phyloP scores from a whole-genome alignment of 2,888 invertebrate species.

The Rhopalosiphum nymphaeae region DNA sequence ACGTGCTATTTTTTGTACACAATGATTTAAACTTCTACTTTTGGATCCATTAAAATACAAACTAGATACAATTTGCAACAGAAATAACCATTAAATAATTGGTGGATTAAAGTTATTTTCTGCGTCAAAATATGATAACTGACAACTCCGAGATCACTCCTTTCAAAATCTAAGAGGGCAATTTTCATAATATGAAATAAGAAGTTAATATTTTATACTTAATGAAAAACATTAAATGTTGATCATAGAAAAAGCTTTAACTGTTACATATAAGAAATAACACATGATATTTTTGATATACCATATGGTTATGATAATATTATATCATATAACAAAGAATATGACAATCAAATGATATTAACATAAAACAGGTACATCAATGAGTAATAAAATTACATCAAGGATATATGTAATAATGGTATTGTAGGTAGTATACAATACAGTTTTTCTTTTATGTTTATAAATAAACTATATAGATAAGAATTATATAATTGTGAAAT shows the following conservation, averaged over 20 bases:
- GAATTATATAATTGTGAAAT: neutral
- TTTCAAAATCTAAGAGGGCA: neutral
- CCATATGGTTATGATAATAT: neutral
- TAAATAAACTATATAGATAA: neutral
- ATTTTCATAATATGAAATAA: neutral
- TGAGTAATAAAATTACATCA: neutral
- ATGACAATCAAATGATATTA: slow-evolving; percentile 6
- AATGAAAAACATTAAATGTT: neutral
- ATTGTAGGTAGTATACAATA: neutral
- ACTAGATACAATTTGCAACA: neutral
- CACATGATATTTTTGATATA: neutral
- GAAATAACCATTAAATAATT: neutral
- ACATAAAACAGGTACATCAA: slow-evolving; percentile 5
- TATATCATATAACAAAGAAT: slow-evolving; percentile 3
- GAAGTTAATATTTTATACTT: neutral
- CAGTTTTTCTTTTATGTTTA: neutral
- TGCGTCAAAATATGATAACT: neutral
- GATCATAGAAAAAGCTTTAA: neutral
- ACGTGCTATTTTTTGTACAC: neutral
- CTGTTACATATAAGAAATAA: neutral
- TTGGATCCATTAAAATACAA: neutral
- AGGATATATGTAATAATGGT: neutral
- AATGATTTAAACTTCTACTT: neutral
- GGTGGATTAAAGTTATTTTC: neutral
- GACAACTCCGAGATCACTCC: neutral